Percentiles rank a stretch among this genome's conserved stretches.
These are phyloP conservation scores for Pachyuromys duprasi DNA, from an alignment of 2,797 vertebrate genomes.

Conservation along the genomic window DNA sequence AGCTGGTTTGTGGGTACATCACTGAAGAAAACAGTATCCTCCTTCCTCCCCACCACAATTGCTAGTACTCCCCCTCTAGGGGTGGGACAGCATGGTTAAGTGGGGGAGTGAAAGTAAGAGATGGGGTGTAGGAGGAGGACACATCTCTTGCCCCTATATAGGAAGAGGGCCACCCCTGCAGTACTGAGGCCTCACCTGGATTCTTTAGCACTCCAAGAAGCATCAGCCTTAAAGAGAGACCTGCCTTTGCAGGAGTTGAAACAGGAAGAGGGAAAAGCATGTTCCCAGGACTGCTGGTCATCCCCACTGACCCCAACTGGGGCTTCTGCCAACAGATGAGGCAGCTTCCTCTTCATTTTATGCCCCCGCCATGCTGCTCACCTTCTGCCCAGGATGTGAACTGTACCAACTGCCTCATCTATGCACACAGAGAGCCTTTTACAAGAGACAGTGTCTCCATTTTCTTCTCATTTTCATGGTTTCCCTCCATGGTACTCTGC, in stretches of 20 bases:
- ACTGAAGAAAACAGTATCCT: not conserved
- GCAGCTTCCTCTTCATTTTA: not conserved
- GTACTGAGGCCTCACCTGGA: not conserved
- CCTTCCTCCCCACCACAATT: not conserved
- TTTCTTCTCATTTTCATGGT: not conserved
- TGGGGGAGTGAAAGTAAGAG: not conserved
- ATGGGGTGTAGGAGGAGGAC: not conserved
- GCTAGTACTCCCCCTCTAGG: not conserved
- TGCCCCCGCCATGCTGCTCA: not conserved
- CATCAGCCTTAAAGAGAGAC: not conserved
- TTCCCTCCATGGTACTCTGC: not conserved
- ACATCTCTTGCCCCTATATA: not conserved
- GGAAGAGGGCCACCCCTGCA: not conserved
- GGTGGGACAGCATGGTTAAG: not conserved
- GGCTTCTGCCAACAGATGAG: not conserved
- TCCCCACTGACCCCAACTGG: not conserved
- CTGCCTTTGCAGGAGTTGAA: not conserved
- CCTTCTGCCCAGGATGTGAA: not conserved
- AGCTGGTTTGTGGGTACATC: not conserved
- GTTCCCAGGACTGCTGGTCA: not conserved
- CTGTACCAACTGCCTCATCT: not conserved
- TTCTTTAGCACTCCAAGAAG: not conserved
- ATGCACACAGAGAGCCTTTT: not conserved
- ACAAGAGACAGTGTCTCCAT: not conserved
- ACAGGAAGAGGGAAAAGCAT: not conserved